Evolutionary conservation across 1,140 invertebrate genomes (phyloP), one percentile per base, ranked within the genome.

Genomic region (Cyclargus thomasi): DNA sequence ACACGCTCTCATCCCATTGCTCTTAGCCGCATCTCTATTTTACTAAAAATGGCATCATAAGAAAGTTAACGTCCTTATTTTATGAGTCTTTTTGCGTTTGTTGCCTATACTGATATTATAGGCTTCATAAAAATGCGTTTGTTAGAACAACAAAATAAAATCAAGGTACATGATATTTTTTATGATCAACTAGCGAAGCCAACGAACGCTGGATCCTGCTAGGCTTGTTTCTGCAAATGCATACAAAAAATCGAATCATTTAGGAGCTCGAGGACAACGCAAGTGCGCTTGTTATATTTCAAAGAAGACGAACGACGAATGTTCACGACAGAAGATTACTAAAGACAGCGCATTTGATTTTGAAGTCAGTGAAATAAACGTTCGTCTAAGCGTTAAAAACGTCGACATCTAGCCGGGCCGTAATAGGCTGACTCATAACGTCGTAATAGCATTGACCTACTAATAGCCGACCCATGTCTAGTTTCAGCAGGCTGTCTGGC

Each of bases 381-480:
- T 29, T 55, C n/a, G 53, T 55, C 55, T 21, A 20, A 59, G 20
- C 18, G 21, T 18, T 18, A 59, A 59, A 59, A 21, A 8, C 55
- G n/a, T 59, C 55, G 18, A 59, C 55, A 55, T 55, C 18, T 55
- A 20, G 55, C 18, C 55, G 20, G 55, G 55, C 8, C 17, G 18
- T 21, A 59, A 21, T 11, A 18, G 55, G 20, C 18, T 59, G 55
- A 47, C 20, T 59, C 55, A 59, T 59, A 59, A 59, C 55, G 6
- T 18, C 18, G 55, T 59, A 59, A 59, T 59, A 59, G 55, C 55
- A 59, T 59, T 59, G 55, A 59, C 55, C 55, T 59, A 59, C 55
- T 59, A 59, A 59, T 59, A 59, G 18, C 20, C 55, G 20, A 59
- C 55, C 55, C 55, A 59, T 20, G 55, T 59, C 55, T 59, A 59